A percentile compares a stretch with the other conserved stretches of the same genome.
phyloP scores from a whole-genome alignment of 2,113 vertebrate genomes.

The Lepisosteus osseus region DNA sequence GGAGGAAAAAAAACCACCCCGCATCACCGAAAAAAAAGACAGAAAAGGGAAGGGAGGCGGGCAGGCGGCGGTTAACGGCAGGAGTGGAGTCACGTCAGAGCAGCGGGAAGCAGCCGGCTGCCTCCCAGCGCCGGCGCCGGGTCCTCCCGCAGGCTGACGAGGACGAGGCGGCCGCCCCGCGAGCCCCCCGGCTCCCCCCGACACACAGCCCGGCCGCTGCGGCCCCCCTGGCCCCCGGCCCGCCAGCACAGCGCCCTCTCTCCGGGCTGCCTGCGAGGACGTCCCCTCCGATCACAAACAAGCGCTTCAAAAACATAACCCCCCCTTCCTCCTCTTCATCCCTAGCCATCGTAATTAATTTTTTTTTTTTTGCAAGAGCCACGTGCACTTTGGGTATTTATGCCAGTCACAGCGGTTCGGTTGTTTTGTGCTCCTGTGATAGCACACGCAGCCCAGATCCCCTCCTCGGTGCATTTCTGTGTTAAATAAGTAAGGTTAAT shows the following conservation, averaged over 20 bases:
- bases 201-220: background rate
- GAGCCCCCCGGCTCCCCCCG: background rate
- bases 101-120: background rate
- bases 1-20: slow-evolving; percentile 6
- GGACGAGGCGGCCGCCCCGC: background rate
- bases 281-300: too few species aligned
- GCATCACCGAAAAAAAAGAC: background rate
- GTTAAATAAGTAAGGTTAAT: slow-evolving; percentile 57
- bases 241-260: background rate
- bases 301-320: too few species aligned
- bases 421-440: slow-evolving; percentile 5
- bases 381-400: background rate
- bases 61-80: background rate
- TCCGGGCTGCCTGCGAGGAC: background rate
- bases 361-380: background rate
- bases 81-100: background rate
- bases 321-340: too few species aligned
- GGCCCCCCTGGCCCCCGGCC: background rate
- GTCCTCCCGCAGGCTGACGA: slow-evolving; percentile 1
- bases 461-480: slow-evolving; percentile 32
- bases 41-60: background rate
- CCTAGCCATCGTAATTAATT: background rate
- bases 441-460: background rate
- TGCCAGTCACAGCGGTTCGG: background rate
- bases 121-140: background rate